phyloP scores from a whole-genome alignment of 2,888 invertebrate species.

The Embidobia sp. region DNA sequence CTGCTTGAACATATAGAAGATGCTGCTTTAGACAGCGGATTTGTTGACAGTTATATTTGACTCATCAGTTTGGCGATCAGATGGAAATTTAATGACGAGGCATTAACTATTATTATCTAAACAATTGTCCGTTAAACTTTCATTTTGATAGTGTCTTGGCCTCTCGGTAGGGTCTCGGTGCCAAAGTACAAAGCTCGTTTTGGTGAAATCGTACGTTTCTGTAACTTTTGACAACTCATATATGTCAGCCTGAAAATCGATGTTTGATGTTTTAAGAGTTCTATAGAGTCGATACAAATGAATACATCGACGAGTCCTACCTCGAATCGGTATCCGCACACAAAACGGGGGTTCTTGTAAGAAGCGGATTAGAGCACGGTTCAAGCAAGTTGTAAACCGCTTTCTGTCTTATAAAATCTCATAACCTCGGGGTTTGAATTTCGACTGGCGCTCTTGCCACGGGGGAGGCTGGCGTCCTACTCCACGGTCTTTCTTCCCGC shows the following conservation, averaged over 20 bases:
- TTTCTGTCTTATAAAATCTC: slow-evolving; percentile 80
- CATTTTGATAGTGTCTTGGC: too few species aligned
- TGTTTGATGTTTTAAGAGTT: slow-evolving; percentile 15
- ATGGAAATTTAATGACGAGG: too few species aligned
- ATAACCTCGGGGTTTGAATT: slow-evolving; percentile 75
- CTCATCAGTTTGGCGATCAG: not conserved
- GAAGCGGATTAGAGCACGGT: slow-evolving; percentile 59
- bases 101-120: too few species aligned
- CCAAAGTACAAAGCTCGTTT: too few species aligned
- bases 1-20: slow-evolving; percentile 35
- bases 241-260: not conserved
- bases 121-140: too few species aligned
- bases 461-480: slow-evolving; percentile 45
- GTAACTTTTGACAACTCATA: too few species aligned
- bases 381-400: slow-evolving; percentile 74
- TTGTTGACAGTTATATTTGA: slow-evolving; percentile 26
- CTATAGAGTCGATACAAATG: slow-evolving; percentile 8
- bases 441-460: slow-evolving; percentile 58
- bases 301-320: not conserved
- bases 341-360: slow-evolving; percentile 55
- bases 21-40: slow-evolving; percentile 37
- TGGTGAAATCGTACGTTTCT: too few species aligned
- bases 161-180: too few species aligned
- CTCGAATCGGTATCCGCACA: slow-evolving; percentile 6
- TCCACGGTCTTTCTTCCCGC: slow-evolving; percentile 65